These are phyloP conservation scores for Xerus rutilus DNA, from an alignment of 2,797 vertebrate species.

Conservation along the genomic window DNA sequence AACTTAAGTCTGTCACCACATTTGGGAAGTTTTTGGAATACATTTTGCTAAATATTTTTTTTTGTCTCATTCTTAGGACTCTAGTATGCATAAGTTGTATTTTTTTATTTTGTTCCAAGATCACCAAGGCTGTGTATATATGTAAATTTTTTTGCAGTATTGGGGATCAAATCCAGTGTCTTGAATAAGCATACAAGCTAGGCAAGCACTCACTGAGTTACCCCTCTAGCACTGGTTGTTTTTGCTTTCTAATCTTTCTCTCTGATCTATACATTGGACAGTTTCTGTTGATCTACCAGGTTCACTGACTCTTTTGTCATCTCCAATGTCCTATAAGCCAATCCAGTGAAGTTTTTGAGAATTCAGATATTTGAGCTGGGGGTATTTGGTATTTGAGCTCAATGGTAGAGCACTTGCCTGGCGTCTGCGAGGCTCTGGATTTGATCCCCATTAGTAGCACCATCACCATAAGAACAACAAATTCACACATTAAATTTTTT, in stretches of 20 bases:
- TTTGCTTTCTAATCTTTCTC: not conserved
- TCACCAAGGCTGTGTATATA: not conserved
- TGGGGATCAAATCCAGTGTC: not conserved
- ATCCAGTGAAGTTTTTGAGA: not conserved
- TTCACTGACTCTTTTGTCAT: not conserved
- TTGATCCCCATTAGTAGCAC: too few species aligned
- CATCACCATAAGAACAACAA: too few species aligned
- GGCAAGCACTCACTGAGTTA: not conserved
- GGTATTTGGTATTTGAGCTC: too few species aligned
- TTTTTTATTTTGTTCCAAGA: not conserved
- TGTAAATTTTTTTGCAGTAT: not conserved
- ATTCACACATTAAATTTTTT: not conserved
- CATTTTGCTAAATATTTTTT: not conserved
- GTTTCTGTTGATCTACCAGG: not conserved
- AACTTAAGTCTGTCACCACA: not conserved
- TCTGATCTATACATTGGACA: not conserved
- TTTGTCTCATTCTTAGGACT: not conserved
- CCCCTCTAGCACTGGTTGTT: not conserved
- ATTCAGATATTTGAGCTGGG: not conserved
- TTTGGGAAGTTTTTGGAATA: not conserved
- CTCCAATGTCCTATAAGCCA: not conserved
- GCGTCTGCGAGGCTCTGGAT: too few species aligned
- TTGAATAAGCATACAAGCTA: not conserved
- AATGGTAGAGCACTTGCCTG: too few species aligned
- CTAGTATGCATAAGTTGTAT: not conserved